Percentiles rank a stretch among this genome's conserved stretches.
Evolutionary conservation across 1,140 invertebrate genomes (phyloP).

Genomic region (Cyclargus thomasi): DNA sequence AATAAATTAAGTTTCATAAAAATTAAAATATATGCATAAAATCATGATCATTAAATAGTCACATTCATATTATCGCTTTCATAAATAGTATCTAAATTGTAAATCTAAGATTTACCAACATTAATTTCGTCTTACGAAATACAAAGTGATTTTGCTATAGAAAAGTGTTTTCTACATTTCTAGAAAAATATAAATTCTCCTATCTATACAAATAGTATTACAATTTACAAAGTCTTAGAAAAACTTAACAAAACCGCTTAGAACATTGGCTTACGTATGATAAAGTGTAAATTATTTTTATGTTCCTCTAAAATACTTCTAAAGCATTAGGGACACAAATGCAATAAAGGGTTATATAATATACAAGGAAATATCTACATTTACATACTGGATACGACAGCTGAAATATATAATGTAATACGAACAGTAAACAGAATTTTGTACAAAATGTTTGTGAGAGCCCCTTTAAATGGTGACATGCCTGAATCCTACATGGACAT

Average conservation of each 20-base stretch:
- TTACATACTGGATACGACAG: neutral
- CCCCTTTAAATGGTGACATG: no score
- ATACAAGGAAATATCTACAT: neutral
- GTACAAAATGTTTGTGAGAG: no score
- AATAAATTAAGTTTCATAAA: neutral
- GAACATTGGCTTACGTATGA: neutral
- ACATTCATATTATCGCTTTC: neutral
- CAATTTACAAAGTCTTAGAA: neutral
- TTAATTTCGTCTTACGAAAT: constrained; percentile 1
- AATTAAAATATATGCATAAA: neutral
- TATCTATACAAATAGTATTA: constrained; percentile 2
- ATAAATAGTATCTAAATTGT: neutral
- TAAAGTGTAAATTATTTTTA: neutral
- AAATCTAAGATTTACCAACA: constrained; percentile 3
- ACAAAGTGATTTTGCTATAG: neutral
- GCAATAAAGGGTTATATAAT: neutral
- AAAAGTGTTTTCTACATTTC: neutral
- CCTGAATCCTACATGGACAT: no score
- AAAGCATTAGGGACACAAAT: neutral
- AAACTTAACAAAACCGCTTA: neutral
- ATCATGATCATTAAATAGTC: neutral
- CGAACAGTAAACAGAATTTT: no score
- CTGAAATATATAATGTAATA: no score
- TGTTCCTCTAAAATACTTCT: neutral
- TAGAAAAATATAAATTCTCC: neutral